A percentile compares a stretch with the other conserved stretches of the same genome.
These are phyloP conservation scores for Noctilio leporinus DNA, from an alignment of 2,113 vertebrate genomes.

Conservation along the genomic window DNA sequence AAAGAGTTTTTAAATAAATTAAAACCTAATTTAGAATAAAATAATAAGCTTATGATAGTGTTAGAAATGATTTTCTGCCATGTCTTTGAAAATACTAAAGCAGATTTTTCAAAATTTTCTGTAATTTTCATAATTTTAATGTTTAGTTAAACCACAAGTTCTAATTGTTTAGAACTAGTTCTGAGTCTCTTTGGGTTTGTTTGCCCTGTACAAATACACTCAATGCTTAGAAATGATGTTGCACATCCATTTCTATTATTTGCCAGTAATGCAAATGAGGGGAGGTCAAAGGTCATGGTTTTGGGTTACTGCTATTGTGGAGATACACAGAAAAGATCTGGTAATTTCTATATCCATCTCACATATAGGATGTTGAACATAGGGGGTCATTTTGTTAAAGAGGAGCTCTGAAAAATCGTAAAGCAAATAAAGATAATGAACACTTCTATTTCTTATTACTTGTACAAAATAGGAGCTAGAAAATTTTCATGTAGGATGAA, in stretches of 20 bases:
- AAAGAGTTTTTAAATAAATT: background rate
- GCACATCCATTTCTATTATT: background rate
- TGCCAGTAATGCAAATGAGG: background rate
- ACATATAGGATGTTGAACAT: background rate
- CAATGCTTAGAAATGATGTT: background rate
- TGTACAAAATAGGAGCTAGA: background rate
- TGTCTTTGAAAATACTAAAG: constrained; percentile 1
- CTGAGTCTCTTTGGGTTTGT: background rate
- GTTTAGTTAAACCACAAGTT: background rate
- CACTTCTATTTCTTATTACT: background rate
- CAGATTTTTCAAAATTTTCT: background rate
- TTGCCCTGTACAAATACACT: background rate
- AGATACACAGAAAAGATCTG: background rate
- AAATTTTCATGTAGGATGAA: background rate
- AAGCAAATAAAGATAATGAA: background rate
- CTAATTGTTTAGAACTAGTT: background rate
- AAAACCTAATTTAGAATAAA: background rate
- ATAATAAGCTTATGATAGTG: background rate
- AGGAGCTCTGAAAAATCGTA: background rate
- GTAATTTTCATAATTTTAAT: background rate
- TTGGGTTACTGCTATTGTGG: background rate
- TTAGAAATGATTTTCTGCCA: background rate
- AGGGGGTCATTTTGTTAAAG: background rate
- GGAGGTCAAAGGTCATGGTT: background rate
- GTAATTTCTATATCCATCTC: background rate